These are phyloP conservation scores for Aphaenogaster floridana DNA, from an alignment of 1,140 invertebrate genomes.

Conservation along the genomic window DNA sequence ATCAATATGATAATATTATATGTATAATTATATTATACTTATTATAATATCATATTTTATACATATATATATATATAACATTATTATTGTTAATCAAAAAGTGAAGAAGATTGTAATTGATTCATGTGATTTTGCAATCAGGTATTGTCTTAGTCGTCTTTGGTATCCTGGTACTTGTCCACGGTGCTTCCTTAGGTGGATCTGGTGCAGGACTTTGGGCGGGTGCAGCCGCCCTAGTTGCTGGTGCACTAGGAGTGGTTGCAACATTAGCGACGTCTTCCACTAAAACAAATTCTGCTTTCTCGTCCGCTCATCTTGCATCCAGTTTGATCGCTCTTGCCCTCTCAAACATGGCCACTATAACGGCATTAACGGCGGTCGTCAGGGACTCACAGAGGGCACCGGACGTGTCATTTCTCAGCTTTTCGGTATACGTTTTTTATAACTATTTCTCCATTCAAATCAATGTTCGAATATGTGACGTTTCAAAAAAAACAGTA, in stretches of 20 bases:
- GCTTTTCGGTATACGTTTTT: slow-evolving; percentile 79
- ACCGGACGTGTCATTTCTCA: slow-evolving; percentile 79
- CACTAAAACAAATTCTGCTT: slow-evolving; percentile 79
- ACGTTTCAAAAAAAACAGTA: not conserved
- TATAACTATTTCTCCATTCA: not conserved
- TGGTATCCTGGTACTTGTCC: slow-evolving; percentile 85
- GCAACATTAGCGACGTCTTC: slow-evolving; percentile 81
- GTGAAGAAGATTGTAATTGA: not conserved
- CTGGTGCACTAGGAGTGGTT: slow-evolving; percentile 84
- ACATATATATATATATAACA: not conserved
- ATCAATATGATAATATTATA: too few relatives aligned
- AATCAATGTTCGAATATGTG: not conserved
- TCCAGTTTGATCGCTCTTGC: slow-evolving; percentile 84
- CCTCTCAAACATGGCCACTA: slow-evolving; percentile 85
- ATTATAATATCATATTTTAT: not conserved
- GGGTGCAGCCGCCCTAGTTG: slow-evolving; percentile 85
- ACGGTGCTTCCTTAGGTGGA: slow-evolving; percentile 84
- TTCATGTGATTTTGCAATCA: slow-evolving; percentile 38
- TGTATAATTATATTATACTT: not conserved
- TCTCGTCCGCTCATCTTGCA: slow-evolving; percentile 83
- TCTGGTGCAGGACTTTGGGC: slow-evolving; percentile 87
- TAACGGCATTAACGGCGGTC: slow-evolving; percentile 84
- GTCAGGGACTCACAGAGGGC: slow-evolving; percentile 83
- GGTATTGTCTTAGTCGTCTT: slow-evolving; percentile 86
- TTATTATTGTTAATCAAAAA: not conserved